phyloP scores from a whole-genome alignment of 2,888 invertebrate genomes.

The Ectemnius cavifrons region DNA sequence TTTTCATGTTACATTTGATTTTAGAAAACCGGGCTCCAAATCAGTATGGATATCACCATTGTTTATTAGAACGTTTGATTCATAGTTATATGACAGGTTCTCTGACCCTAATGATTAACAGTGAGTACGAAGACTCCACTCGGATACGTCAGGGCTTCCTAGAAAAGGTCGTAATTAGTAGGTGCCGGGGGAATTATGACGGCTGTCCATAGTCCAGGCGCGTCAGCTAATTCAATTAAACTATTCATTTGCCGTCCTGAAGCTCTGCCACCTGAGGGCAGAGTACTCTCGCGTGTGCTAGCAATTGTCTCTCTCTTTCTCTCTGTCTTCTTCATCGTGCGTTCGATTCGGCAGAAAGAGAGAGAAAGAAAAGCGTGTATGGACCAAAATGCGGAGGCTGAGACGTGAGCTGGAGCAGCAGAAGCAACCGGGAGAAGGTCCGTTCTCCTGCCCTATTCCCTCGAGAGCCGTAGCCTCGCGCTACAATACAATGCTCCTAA shows the following conservation, averaged over 20 bases:
- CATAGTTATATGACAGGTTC: too few species aligned
- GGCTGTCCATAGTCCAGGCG: slow-evolving; percentile 46
- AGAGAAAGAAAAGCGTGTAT: slow-evolving; percentile 13
- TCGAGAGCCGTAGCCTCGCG: slow-evolving; percentile 72
- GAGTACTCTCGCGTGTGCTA: slow-evolving; percentile 64
- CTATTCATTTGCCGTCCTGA: slow-evolving; percentile 66
- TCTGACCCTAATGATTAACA: neutral
- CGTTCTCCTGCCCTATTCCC: slow-evolving; percentile 59
- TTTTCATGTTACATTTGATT: too few species aligned
- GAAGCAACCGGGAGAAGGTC: slow-evolving; percentile 50
- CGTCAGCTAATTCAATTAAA: slow-evolving; percentile 76
- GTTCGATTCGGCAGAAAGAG: slow-evolving; percentile 12
- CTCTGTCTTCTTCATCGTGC: slow-evolving; percentile 42
- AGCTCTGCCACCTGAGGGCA: slow-evolving; percentile 73
- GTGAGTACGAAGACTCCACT: neutral
- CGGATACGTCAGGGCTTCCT: slow-evolving; percentile 31
- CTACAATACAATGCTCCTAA: slow-evolving; percentile 78
- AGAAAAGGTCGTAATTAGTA: slow-evolving; percentile 40
- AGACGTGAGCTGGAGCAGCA: slow-evolving; percentile 66
- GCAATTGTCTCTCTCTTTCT: slow-evolving; percentile 35
- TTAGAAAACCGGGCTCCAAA: too few species aligned
- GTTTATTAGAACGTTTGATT: too few species aligned
- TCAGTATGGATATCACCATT: too few species aligned
- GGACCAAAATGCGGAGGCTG: slow-evolving; percentile 45
- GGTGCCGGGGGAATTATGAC: slow-evolving; percentile 58